Conservation (phyloP, 2,797 vertebrate genomes). For the Cirrhinus molitorella region DNA sequence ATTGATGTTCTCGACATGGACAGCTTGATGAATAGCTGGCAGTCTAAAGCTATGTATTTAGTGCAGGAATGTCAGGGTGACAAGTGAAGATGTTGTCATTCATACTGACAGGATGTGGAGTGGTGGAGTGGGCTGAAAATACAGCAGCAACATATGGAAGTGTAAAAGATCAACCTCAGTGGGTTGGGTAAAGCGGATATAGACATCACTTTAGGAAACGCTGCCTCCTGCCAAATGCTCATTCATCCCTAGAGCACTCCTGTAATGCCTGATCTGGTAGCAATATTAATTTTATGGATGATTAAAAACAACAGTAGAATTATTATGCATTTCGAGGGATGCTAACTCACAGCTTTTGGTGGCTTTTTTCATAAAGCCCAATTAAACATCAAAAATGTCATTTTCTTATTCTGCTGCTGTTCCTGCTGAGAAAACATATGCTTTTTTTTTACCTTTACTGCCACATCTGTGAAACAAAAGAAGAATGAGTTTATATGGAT, state of each 20-base stretch:
- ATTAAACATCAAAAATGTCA: conserved; percentile 47
- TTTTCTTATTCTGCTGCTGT: not conserved
- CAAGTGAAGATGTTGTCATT: conserved; percentile 60
- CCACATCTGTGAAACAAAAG: conserved; percentile 34
- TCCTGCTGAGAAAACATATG: not conserved
- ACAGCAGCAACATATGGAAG: not conserved
- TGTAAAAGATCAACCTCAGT: conserved; percentile 2
- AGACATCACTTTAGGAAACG: conserved; percentile 33
- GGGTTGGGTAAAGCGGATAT: conserved; percentile 12
- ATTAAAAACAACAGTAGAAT: conserved; percentile 29
- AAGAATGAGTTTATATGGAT: conserved; percentile 58
- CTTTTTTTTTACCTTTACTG: conserved; percentile 13
- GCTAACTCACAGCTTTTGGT: not conserved
- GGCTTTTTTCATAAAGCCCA: conserved; percentile 15
- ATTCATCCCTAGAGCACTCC: conserved; percentile 9
- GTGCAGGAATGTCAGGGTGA: conserved; percentile 60
- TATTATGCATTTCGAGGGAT: conserved; percentile 9
- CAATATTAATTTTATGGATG: conserved; percentile 31
- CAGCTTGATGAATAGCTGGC: conserved; percentile 70
- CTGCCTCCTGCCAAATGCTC: conserved; percentile 21
- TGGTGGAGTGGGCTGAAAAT: conserved; percentile 14
- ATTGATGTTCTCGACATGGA: conserved; percentile 42
- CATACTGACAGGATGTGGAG: conserved; percentile 46
- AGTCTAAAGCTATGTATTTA: conserved; percentile 62
- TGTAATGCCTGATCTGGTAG: conserved; percentile 32